Conservation (phyloP, 1,140 invertebrate species). For the Branchinecta lynchi region DNA sequence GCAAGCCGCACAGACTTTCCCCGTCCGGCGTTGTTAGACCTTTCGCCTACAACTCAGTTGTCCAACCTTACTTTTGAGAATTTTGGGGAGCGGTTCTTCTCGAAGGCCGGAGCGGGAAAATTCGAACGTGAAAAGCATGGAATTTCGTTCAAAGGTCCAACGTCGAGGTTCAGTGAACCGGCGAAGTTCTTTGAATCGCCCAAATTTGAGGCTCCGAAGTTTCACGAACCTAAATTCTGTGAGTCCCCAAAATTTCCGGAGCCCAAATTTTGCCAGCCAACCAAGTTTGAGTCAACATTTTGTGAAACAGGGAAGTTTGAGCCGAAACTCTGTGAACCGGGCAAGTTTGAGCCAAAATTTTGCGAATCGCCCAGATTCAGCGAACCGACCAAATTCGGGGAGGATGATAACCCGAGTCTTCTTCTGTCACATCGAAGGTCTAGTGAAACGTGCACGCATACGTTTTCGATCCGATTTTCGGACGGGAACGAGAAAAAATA, state of each 20-base stretch:
- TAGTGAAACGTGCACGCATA: neutral
- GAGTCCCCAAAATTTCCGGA: no score
- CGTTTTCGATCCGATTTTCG: neutral
- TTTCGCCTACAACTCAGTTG: constrained; percentile 33
- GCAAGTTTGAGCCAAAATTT: no score
- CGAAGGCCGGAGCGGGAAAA: neutral
- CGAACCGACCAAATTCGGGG: neutral
- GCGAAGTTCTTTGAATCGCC: neutral
- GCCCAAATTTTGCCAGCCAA: no score
- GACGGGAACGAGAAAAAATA: neutral
- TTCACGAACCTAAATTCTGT: no score
- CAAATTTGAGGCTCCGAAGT: neutral
- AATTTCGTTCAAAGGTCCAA: neutral
- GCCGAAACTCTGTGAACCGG: no score
- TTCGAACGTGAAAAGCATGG: neutral
- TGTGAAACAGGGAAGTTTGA: no score
- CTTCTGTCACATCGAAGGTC: neutral
- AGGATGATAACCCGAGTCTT: neutral
- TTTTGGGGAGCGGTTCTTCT: constrained; percentile 3
- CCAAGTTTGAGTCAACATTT: no score
- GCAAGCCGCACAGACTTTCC: constrained; percentile 17
- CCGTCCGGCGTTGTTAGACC: constrained; percentile 21
- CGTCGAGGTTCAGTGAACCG: neutral
- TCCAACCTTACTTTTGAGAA: constrained; percentile 32
- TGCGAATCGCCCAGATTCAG: no score